These are phyloP conservation scores for Heloderma charlesbogerti DNA, from an alignment of 2,113 vertebrate species.

Conservation along the genomic window DNA sequence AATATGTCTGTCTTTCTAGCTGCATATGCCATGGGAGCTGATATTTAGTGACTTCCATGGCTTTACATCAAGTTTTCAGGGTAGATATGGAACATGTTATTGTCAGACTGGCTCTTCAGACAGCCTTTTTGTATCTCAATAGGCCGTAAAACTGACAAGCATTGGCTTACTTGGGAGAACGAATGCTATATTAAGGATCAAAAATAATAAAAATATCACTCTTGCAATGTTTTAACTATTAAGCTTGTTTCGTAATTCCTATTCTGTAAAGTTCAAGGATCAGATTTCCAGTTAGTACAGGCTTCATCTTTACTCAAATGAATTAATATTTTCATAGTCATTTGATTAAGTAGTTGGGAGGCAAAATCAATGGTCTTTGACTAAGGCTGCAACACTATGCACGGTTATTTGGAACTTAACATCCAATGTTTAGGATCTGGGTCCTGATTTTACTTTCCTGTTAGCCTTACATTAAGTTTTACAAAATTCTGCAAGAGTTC, in stretches of 20 bases:
- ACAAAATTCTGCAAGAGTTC: background rate
- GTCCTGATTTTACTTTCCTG: background rate
- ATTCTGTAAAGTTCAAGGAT: background rate
- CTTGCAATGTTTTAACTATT: constrained; percentile 48
- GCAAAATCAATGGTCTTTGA: background rate
- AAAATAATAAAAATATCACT: constrained; percentile 42
- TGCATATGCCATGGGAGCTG: constrained; percentile 39
- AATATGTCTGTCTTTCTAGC: constrained; percentile 48
- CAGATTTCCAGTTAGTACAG: background rate
- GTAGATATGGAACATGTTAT: constrained; percentile 68
- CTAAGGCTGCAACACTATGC: background rate
- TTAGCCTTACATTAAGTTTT: background rate
- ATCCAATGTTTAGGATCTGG: background rate
- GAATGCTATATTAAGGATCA: constrained; percentile 65
- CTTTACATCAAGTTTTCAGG: constrained; percentile 44
- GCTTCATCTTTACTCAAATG: background rate
- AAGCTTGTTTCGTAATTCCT: background rate
- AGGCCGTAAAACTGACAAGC: constrained; percentile 28
- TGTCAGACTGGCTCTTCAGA: constrained; percentile 62
- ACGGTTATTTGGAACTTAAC: background rate
- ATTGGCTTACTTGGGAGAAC: constrained; percentile 41
- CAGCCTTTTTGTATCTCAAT: constrained; percentile 58
- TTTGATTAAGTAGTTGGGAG: background rate
- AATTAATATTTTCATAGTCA: background rate
- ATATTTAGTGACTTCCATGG: constrained; percentile 57